Evolutionary conservation across 2,797 vertebrate genomes (phyloP), one percentile per base, ranked within the genome.

Genomic region (Percopsis omiscomaycus): DNA sequence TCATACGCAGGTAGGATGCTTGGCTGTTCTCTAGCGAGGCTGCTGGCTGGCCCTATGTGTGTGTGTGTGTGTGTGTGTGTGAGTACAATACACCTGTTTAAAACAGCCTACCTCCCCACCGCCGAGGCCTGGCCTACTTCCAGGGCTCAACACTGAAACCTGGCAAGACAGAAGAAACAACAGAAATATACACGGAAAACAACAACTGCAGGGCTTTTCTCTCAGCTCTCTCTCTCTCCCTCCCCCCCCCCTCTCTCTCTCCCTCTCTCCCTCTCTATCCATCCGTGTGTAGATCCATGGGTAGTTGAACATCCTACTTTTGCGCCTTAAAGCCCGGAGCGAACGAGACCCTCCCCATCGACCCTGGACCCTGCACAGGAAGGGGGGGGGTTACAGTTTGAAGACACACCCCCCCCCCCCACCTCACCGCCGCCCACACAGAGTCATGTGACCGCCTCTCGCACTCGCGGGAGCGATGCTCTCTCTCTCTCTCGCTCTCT

Each of bases 231-330:
- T 60, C 44, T 67, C 53, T 49, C 22, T 1, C 22, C 22, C 53
- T 49, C 22, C 22, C 22, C 22, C 22, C 22, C 22, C 22, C 22
- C 30, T 61, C 68, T 52, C 45, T 50, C 44, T 70, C 29, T 59
- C 45, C 64, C 27, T 52, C 49, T 63, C 66, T 15, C n/a, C 28
- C 55, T 51, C 14, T 55, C 12, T 10, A 12, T 69, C 58, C 42
- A 32, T 16, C 28, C 55, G 44, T 64, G 64, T 27, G 1, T 68
- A 59, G 73, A 89, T 91, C 85, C 71, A 89, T 89, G 42, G 42
- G 71, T 80, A 86, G 86, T 88, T 90, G 85, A 88, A 89, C 87
- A 89, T 86, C 80, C 78, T 84, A 84, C 81, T 79, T 85, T 73
- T 5, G 56, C 77, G 78, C 84, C 83, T 75, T 68, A 68, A 73